Evolutionary conservation across 2,797 vertebrate genomes (phyloP), one percentile per base, ranked within the genome.

Genomic region (Coregonus suidteri): DNA sequence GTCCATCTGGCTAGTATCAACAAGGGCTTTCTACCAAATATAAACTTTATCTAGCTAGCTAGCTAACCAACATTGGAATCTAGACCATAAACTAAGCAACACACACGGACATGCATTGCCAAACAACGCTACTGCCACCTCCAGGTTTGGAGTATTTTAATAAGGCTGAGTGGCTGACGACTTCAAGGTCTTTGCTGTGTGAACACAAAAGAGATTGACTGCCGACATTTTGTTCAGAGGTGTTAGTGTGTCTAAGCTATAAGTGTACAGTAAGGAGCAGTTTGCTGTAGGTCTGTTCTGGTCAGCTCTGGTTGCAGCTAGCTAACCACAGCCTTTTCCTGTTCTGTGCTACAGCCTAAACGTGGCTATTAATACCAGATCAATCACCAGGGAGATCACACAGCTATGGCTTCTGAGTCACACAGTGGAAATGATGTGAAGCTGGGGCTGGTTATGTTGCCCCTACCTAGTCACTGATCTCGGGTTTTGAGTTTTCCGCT

Each of bases 321-420:
- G 73, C 78, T 76, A 81, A 84, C 91, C 86, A 71, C 90, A 87
- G 85, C 75, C 75, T 85, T 78, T 83, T 85, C 56, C n/a, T 62
- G 6, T 20, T 9, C 2, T 62, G 18, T 62, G n/a, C 56, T 7
- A 59, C 6, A 59, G 18, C 56, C 56, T 59, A 62, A 62, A 62
- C 56, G n/a, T 62, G 56, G 56, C 77, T 41, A 74, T 84, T 82
- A 47, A 47, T 47, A 83, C 64, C 79, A 82, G 84, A 90, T 88
- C 84, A 88, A 81, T 83, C 71, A 79, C 75, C 69, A 74, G 51
- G 78, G 53, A 81, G 85, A 88, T 80, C 77, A 83, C 85, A 87
- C 85, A 81, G 80, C 75, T 54, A 52, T 25, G 75, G 84, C 77
- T 84, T 74, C 81, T 20, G 18, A 62, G 56, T 62, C 56, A 62